Base-by-base conservation (phyloP, 2,113 vertebrate genomes). In the Acanthochromis polyacanthus region DNA sequence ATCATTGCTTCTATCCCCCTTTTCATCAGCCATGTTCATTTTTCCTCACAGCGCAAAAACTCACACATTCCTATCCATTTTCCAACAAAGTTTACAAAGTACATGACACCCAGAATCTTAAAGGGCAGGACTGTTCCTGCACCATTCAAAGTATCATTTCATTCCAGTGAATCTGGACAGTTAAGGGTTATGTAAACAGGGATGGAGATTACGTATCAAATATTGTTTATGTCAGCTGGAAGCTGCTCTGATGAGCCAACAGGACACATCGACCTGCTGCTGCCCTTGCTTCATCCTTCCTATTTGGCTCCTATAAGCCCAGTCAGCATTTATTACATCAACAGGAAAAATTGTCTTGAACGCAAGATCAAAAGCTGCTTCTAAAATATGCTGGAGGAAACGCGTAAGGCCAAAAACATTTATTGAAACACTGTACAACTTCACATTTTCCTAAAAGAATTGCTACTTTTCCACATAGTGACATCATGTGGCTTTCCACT, bases 341-440 rank as follows among this genome's bases (percentile, higher is more conserved):
- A 58, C 4, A 2, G 16, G 9, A 36, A n/a, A 68, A 77, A 20
- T 30, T 11, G 7, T 66, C 46, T 53, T 72, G 32, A 52, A 3
- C 16, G 2, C 30, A 57, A 22, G 40, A 40, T 22, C 2, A 20
- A 45, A 6, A 51, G 23, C 5, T 1, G 16, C 11, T n/a, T 46
- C 25, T 71, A 23, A 45, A 66, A 15, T 14, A 61, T 0, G 20
- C 5, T 46, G 4, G 14, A 48, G 25, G 25, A 43, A 67, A 45
- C 30, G 8, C 28, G 53, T 58, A 66, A 32, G 22, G 43, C 53
- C 85, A 74, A 83, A 92, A 91, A 40, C 38, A 78, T 92, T 91
- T 91, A 93, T 88, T 93, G 25, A 75, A 78, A 43, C 20, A 85
- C 40, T 45, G 20, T 25, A 77, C 67, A 84, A 79, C 5, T 51